phyloP scores from a whole-genome alignment of 1,140 invertebrate species.

The Drusus annulatus region DNA sequence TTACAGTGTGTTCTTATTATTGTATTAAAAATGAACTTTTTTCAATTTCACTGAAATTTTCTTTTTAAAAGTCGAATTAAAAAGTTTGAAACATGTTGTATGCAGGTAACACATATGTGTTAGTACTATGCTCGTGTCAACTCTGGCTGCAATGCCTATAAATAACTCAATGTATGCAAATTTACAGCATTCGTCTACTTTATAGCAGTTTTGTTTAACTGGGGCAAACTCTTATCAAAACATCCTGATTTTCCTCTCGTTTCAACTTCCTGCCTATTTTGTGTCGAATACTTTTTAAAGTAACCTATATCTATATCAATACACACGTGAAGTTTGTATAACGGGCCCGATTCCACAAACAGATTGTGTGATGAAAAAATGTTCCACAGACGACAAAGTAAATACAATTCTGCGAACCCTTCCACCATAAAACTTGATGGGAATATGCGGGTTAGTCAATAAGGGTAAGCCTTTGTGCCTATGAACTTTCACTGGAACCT shows the following conservation, averaged over 20 bases:
- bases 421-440: constrained; percentile 33
- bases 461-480: constrained; percentile 4
- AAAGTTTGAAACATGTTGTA: too few relatives aligned
- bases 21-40: too few relatives aligned
- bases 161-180: too few relatives aligned
- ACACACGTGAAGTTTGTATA: neutral
- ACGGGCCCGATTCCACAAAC: neutral
- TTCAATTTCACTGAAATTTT: too few relatives aligned
- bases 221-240: neutral
- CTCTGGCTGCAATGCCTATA: too few relatives aligned
- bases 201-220: too few relatives aligned
- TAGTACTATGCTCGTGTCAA: too few relatives aligned
- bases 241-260: neutral
- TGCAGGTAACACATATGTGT: too few relatives aligned
- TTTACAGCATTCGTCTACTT: too few relatives aligned
- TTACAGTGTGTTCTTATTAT: too few relatives aligned
- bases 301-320: constrained; percentile 4
- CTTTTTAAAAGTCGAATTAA: too few relatives aligned
- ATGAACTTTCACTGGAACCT: constrained; percentile 4
- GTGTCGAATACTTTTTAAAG: neutral
- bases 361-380: constrained; percentile 22
- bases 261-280: constrained; percentile 5
- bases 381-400: constrained; percentile 32
- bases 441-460: constrained; percentile 36
- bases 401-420: constrained; percentile 35